A percentile compares a stretch with the other conserved stretches of the same genome.
Conservation (phyloP, 2,113 vertebrate genomes). For the Callocephalon fimbriatum region DNA sequence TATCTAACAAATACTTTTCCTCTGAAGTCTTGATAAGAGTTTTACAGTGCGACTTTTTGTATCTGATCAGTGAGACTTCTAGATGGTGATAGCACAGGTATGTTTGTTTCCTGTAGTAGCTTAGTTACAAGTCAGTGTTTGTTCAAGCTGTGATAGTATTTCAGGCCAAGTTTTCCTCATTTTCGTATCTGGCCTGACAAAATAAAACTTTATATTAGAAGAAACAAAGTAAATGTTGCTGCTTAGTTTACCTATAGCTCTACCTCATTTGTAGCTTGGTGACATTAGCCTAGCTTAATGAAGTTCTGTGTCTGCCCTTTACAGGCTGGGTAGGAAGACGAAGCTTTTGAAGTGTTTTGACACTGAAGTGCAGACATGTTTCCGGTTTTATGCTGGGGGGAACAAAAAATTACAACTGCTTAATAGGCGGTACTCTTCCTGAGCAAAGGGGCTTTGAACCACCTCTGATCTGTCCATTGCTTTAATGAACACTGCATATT, state of each 20-base stretch:
- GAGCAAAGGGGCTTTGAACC: neutral
- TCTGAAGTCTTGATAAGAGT: neutral
- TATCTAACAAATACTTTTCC: neutral
- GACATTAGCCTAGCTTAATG: neutral
- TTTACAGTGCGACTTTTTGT: neutral
- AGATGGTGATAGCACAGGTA: neutral
- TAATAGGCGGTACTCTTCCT: neutral
- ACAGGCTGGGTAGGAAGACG: neutral
- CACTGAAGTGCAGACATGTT: accelerated
- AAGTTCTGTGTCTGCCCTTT: neutral
- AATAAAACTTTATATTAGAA: neutral
- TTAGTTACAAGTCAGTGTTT: neutral
- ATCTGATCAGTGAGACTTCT: neutral
- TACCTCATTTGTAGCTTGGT: neutral
- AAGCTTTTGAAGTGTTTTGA: neutral
- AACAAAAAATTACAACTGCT: neutral
- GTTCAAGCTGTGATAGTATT: neutral
- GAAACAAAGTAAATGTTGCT: neutral
- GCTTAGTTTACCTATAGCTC: neutral
- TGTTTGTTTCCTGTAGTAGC: neutral
- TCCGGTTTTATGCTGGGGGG: neutral
- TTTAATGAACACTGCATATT: neutral
- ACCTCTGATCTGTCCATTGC: neutral
- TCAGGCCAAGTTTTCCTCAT: neutral
- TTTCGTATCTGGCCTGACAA: neutral